These are phyloP conservation scores for Nothobranchius kuhntae DNA, from an alignment of 2,113 vertebrate genomes.

Conservation along the genomic window DNA sequence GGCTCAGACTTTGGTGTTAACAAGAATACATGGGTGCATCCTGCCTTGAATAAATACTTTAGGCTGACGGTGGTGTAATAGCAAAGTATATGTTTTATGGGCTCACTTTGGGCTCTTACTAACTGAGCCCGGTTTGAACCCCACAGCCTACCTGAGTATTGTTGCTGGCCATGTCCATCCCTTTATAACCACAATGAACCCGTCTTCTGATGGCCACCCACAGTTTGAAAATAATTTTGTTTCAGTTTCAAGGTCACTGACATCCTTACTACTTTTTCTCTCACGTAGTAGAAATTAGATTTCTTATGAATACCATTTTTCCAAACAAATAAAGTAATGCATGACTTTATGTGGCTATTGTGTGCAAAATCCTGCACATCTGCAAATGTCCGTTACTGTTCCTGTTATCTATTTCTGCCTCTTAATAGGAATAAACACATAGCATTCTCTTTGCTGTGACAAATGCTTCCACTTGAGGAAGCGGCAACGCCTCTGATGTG, in stretches of 20 bases:
- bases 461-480: slow-evolving; percentile 11
- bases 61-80: no score
- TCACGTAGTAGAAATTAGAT: background rate
- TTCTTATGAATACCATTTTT: background rate
- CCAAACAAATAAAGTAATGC: background rate
- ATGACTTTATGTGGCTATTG: slow-evolving; percentile 1
- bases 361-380: background rate
- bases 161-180: no score
- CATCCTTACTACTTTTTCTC: background rate
- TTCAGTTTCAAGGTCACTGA: background rate
- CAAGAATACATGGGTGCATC: no score
- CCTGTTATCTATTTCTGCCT: slow-evolving; percentile 8
- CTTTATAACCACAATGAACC: no score
- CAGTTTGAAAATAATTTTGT: no score
- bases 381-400: slow-evolving; percentile 9
- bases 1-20: no score
- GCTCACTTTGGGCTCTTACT: no score
- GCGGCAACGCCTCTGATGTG: background rate
- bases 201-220: no score
- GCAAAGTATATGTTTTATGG: no score
- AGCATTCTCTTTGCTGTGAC: slow-evolving; percentile 11
- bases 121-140: no score
- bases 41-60: no score
- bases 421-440: background rate
- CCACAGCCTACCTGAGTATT: no score